Conservation (phyloP, 2,113 vertebrate species). For the Ondatra zibethicus region DNA sequence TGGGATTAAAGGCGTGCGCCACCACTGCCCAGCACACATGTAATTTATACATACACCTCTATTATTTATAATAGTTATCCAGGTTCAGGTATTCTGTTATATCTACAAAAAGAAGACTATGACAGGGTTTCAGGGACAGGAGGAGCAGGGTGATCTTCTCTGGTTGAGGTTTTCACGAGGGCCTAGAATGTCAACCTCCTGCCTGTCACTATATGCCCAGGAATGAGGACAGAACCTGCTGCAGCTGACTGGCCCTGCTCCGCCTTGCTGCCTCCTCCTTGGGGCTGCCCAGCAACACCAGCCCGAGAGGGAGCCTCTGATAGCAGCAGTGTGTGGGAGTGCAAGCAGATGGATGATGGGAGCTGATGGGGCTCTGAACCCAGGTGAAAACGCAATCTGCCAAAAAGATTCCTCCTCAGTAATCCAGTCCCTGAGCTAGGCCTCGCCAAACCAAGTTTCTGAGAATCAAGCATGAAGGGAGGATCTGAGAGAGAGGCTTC, state of each 20-base stretch:
- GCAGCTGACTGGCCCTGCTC: not conserved
- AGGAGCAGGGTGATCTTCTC: not conserved
- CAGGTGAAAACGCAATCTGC: no score
- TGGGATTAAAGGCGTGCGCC: no score
- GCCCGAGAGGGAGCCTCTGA: not conserved
- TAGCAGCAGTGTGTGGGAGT: not conserved
- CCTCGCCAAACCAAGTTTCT: not conserved
- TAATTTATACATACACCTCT: not conserved
- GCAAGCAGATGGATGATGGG: not conserved
- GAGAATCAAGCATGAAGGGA: not conserved
- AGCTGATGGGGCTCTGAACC: not conserved
- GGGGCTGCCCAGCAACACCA: not conserved
- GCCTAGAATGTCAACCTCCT: not conserved
- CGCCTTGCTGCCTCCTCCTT: not conserved
- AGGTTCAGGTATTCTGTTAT: no score
- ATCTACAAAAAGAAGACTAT: no score
- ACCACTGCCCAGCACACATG: no score
- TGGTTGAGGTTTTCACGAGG: not conserved
- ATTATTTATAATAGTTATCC: not conserved
- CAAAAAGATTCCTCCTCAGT: accelerated
- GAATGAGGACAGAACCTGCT: not conserved
- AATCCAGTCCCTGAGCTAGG: not conserved
- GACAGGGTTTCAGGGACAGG: not conserved
- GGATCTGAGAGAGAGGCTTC: not conserved
- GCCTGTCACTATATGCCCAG: not conserved